These are phyloP conservation scores for Macquaria ambigua DNA, from an alignment of 2,113 vertebrate genomes.

Conservation along the genomic window DNA sequence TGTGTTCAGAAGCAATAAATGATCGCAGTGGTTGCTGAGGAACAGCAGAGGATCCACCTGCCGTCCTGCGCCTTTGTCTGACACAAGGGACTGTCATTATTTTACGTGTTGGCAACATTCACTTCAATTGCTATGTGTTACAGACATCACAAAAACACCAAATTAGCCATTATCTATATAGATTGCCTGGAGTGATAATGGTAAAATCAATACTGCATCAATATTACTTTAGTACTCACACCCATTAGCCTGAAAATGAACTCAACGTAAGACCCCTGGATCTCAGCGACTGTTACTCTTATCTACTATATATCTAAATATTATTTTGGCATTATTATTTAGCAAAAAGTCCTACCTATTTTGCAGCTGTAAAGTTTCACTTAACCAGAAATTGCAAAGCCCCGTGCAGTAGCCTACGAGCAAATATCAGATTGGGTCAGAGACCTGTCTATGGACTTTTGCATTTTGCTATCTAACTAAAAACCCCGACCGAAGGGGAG, in stretches of 20 bases:
- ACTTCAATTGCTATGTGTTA: slow-evolving; percentile 2
- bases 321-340: not conserved
- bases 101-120: slow-evolving; percentile 16
- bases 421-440: slow-evolving; percentile 15
- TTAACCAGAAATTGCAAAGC: slow-evolving; percentile 26
- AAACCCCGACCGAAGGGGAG: not conserved
- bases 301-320: not conserved
- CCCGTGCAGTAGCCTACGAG: not conserved
- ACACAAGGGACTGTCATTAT: slow-evolving; percentile 48
- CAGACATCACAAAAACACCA: slow-evolving; percentile 13
- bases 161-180: slow-evolving; percentile 21
- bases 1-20: slow-evolving; percentile 32
- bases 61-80: slow-evolving; percentile 67
- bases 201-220: slow-evolving; percentile 65
- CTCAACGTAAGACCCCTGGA: not conserved
- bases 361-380: slow-evolving; percentile 18
- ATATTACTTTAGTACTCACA: slow-evolving; percentile 44
- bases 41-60: slow-evolving; percentile 74
- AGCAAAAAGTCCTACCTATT: not conserved
- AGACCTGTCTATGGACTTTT: slow-evolving; percentile 30
- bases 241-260: slow-evolving; percentile 43
- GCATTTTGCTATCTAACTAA: not conserved
- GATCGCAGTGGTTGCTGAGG: slow-evolving; percentile 38
- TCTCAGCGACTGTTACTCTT: not conserved
- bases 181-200: slow-evolving; percentile 38